These are phyloP conservation scores for Marasmarcha lunaedactyla DNA, from an alignment of 2,888 invertebrate genomes.

Conservation along the genomic window DNA sequence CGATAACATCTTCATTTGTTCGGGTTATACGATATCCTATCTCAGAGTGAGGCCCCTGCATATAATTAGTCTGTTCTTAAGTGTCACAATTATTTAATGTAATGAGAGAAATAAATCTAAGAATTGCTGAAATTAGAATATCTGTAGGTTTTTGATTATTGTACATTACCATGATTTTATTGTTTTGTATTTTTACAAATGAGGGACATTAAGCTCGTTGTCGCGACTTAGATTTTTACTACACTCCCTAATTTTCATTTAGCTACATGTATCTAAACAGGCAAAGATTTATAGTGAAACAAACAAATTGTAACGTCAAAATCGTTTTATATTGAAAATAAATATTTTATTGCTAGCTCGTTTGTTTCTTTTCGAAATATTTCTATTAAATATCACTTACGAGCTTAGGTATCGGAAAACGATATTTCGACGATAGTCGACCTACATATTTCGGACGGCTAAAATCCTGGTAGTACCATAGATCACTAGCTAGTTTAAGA, in stretches of 20 bases:
- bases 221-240: constrained; percentile 13
- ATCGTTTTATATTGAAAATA: constrained; percentile 52
- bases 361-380: neutral
- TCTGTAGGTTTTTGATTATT: neutral
- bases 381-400: too few species aligned
- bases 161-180: neutral
- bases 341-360: constrained; percentile 53
- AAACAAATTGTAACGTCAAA: constrained; percentile 29
- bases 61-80: too few species aligned
- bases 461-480: too few species aligned
- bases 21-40: too few species aligned
- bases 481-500: too few species aligned
- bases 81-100: neutral
- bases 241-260: constrained; percentile 31
- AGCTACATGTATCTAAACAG: constrained; percentile 22
- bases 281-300: constrained; percentile 31
- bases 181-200: neutral
- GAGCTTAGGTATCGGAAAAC: too few species aligned
- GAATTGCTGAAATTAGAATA: neutral
- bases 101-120: too few species aligned
- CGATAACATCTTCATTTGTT: too few species aligned
- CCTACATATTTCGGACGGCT: too few species aligned
- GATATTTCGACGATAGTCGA: too few species aligned
- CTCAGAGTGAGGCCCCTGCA: too few species aligned
- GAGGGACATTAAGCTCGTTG: neutral